Evolutionary conservation across 2,797 vertebrate species (phyloP).

Genomic region (Oreonectes daqikongensis): DNA sequence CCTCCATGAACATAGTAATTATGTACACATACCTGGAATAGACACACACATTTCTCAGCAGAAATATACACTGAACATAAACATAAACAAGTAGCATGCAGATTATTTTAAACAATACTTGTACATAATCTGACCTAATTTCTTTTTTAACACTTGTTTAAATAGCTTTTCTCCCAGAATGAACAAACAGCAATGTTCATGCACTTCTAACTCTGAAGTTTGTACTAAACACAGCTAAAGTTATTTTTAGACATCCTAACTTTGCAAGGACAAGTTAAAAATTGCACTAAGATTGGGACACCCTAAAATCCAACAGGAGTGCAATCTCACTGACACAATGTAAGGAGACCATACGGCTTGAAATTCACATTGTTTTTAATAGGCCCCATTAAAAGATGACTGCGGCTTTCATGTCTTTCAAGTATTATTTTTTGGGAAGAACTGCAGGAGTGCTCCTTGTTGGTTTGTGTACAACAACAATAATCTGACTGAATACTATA

Average conservation of each 20-base stretch:
- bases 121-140: constrained; percentile 39
- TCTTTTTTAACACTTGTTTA: background rate
- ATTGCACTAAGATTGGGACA: background rate
- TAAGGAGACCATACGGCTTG: background rate
- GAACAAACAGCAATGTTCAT: constrained; percentile 5
- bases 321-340: background rate
- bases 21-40: constrained; percentile 12
- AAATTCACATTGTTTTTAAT: background rate
- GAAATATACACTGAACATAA: constrained; percentile 22
- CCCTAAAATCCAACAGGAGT: constrained; percentile 2
- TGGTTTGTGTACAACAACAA: constrained; percentile 23
- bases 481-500: constrained; percentile 18
- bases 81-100: constrained; percentile 37
- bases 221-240: constrained; percentile 24
- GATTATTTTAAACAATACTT: constrained; percentile 36
- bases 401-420: constrained; percentile 4
- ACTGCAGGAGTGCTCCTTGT: constrained; percentile 12
- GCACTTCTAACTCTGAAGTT: constrained; percentile 1
- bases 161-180: constrained; percentile 1
- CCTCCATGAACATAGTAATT: constrained; percentile 29
- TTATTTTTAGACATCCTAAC: constrained; percentile 30
- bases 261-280: constrained; percentile 26
- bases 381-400: background rate
- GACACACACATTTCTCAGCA: constrained; percentile 23
- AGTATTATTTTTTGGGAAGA: background rate